A percentile compares a stretch with the other conserved stretches of the same genome.
Conservation (phyloP, 2,888 invertebrate genomes). For the Lathronympha strigana region DNA sequence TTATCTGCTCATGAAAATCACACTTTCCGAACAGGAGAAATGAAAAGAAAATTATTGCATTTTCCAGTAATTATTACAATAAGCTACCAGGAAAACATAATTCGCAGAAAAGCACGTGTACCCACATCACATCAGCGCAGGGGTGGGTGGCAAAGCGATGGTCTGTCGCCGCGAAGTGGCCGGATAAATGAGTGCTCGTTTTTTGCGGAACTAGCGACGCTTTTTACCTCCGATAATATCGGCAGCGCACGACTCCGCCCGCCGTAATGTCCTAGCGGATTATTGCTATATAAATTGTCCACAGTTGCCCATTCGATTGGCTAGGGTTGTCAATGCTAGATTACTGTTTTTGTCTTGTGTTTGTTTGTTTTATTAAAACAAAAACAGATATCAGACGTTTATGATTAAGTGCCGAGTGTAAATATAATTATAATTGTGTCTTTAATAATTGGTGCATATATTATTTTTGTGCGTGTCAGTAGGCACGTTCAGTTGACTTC, state of each 20-base stretch:
- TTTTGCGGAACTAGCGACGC: slow-evolving; percentile 78
- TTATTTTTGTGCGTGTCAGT: no score
- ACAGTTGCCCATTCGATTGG: slow-evolving; percentile 76
- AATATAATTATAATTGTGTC: no score
- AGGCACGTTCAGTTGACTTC: no score
- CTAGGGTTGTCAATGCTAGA: slow-evolving; percentile 61
- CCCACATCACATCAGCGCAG: slow-evolving; percentile 3
- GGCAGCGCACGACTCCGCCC: slow-evolving; percentile 59
- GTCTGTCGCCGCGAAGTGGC: slow-evolving; percentile 73
- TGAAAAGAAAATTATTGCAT: no score
- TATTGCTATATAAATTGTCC: slow-evolving; percentile 84
- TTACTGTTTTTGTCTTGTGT: background rate
- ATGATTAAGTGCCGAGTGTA: no score
- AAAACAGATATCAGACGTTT: no score
- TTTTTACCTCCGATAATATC: slow-evolving; percentile 80
- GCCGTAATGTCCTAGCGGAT: slow-evolving; percentile 79
- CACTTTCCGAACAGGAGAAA: no score
- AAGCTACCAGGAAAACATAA: slow-evolving; percentile 29
- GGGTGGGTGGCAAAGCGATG: slow-evolving; percentile 53
- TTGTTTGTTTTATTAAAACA: no score
- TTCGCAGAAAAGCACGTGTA: slow-evolving; percentile 10
- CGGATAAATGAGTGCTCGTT: slow-evolving; percentile 82
- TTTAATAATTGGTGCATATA: no score
- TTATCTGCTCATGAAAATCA: no score
- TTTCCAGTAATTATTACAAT: slow-evolving; percentile 12